These are phyloP conservation scores for Zaprionus kolodkinae DNA, from an alignment of 1,140 invertebrate species.

Conservation along the genomic window DNA sequence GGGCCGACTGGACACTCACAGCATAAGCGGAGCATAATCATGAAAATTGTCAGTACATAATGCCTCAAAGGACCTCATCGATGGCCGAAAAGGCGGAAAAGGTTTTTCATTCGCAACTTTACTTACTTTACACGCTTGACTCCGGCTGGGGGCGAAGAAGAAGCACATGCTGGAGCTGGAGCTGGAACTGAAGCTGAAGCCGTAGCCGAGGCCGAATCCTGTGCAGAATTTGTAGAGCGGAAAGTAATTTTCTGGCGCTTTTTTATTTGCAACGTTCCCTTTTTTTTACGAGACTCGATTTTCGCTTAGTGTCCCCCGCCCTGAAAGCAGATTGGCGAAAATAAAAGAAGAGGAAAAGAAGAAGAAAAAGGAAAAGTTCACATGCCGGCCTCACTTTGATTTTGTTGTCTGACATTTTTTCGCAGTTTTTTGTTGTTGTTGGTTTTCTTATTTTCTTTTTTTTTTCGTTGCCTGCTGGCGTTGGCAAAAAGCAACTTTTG, in stretches of 20 bases:
- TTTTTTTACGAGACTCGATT: conserved; percentile 73
- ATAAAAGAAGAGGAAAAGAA: conserved; percentile 23
- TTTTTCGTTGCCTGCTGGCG: conserved; percentile 64
- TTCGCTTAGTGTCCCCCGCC: conserved; percentile 43
- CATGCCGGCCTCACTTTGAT: conserved; percentile 77
- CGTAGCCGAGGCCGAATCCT: conserved; percentile 11
- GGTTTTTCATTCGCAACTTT: conserved; percentile 78
- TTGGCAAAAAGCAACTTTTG: conserved; percentile 81
- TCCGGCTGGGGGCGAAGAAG: conserved; percentile 2
- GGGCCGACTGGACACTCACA: conserved; percentile 58
- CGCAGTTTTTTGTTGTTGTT: conserved; percentile 44
- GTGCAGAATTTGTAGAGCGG: conserved; percentile 73
- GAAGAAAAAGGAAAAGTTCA: conserved; percentile 55
- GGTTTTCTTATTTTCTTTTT: conserved; percentile 25
- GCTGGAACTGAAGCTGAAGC: background rate
- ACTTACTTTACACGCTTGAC: conserved; percentile 81
- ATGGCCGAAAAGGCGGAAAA: conserved; percentile 69
- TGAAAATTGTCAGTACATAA: conserved; percentile 83
- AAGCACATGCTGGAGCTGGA: too few relatives aligned
- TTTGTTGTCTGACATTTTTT: conserved; percentile 68
- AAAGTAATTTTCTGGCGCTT: conserved; percentile 79
- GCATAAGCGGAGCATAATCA: conserved; percentile 74
- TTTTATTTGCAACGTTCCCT: conserved; percentile 67
- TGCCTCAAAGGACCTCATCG: conserved; percentile 77
- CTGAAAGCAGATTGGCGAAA: conserved; percentile 26